Conservation (phyloP, 2,888 invertebrate species). For the Cremastinae sp. region DNA sequence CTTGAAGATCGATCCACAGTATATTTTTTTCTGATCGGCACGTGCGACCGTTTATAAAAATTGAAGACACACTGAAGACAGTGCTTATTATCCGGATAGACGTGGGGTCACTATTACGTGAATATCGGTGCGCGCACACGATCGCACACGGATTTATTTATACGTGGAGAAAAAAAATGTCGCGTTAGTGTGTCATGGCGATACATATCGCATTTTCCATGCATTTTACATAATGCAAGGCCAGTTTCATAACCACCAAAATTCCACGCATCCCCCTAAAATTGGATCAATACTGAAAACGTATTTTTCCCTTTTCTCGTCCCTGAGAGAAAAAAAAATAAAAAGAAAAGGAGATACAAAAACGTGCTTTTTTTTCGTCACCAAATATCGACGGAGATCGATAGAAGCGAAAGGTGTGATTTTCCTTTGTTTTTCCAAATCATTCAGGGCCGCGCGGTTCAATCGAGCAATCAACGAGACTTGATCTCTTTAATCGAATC, state of each 20-base stretch:
- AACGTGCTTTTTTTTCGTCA: background rate
- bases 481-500: conserved; percentile 66
- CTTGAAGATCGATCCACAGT: background rate
- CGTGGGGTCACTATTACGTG: conserved; percentile 58
- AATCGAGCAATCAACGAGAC: conserved; percentile 64
- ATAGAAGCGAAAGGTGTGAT: conserved; percentile 18
- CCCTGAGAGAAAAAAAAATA: background rate
- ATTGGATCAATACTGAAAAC: conserved; percentile 48
- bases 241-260: conserved; percentile 62
- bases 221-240: conserved; percentile 56
- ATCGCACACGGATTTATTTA: conserved; percentile 17
- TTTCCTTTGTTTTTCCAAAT: conserved; percentile 34
- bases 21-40: conserved; percentile 18
- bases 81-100: conserved; percentile 14
- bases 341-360: background rate
- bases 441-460: conserved; percentile 56
- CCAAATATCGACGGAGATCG: background rate
- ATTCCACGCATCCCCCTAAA: conserved; percentile 32
- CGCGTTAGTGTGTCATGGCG: conserved; percentile 9
- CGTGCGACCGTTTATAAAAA: conserved; percentile 36
- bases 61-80: conserved; percentile 23
- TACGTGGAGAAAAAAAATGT: background rate
- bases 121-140: conserved; percentile 37
- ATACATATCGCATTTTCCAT: conserved; percentile 24
- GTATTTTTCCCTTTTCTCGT: background rate